Percentiles rank a stretch among this genome's conserved stretches.
Evolutionary conservation across 1,140 invertebrate species (phyloP).

Genomic region (Penaeus chinensis): DNA sequence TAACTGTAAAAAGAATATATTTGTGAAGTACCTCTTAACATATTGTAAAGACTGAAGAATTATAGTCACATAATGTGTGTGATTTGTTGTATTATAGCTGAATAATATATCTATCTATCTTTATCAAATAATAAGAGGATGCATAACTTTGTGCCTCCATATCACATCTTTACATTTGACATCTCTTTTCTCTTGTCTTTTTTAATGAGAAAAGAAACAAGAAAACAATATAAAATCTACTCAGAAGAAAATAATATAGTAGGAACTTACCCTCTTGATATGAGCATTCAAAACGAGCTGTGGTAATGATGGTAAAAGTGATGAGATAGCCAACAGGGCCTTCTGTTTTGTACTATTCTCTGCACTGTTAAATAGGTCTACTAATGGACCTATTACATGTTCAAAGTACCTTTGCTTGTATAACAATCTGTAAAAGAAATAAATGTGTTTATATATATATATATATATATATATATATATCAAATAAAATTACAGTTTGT

Average conservation of each 20-base stretch:
- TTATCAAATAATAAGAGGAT: too few relatives aligned
- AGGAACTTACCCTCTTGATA: slow-evolving; percentile 30
- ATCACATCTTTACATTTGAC: background rate
- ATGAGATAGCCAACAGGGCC: slow-evolving; percentile 27
- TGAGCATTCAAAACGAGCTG: slow-evolving; percentile 25
- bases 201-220: background rate
- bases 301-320: slow-evolving; percentile 30
- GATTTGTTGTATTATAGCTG: background rate
- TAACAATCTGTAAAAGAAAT: slow-evolving; percentile 26
- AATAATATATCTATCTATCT: too few relatives aligned
- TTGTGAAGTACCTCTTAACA: background rate
- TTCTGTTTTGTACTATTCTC: slow-evolving; percentile 2
- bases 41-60: too few relatives aligned
- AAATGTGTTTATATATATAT: background rate
- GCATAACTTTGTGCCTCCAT: too few relatives aligned
- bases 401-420: slow-evolving; percentile 49
- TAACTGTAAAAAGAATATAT: slow-evolving; percentile 5
- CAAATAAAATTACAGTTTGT: too few relatives aligned
- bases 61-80: too few relatives aligned
- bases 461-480: too few relatives aligned
- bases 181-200: background rate
- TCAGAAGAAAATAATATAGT: too few relatives aligned
- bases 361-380: slow-evolving; percentile 13
- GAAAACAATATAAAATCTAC: too few relatives aligned
- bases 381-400: slow-evolving; percentile 26